Conservation (phyloP, 2,888 invertebrate species). For the Hanleya hanleyi region DNA sequence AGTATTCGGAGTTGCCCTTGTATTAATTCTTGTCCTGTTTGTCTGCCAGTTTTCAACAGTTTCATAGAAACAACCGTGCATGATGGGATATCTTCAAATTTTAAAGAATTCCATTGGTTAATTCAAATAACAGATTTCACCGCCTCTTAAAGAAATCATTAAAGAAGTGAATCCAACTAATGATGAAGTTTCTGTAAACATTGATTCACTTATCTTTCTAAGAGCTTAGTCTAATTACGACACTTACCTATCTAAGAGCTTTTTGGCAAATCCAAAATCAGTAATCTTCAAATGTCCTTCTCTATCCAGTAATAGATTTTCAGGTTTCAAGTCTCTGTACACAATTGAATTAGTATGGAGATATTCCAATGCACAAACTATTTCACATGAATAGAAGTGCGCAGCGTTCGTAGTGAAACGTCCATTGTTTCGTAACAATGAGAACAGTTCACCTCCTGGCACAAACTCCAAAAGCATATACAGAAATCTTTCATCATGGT, state of each 20-base stretch:
- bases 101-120: no score
- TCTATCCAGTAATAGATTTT: slow-evolving; percentile 92
- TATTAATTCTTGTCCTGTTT: no score
- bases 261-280: slow-evolving; percentile 98
- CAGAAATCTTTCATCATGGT: slow-evolving; percentile 90
- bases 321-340: slow-evolving; percentile 76
- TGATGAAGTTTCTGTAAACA: background rate
- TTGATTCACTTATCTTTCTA: background rate
- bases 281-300: slow-evolving; percentile 98
- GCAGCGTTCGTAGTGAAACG: slow-evolving; percentile 85
- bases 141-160: no score
- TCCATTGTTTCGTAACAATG: slow-evolving; percentile 93
- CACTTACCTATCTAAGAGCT: slow-evolving; percentile 85
- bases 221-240: background rate
- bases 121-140: no score
- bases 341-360: slow-evolving; percentile 83
- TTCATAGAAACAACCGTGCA: no score
- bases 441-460: slow-evolving; percentile 95
- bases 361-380: slow-evolving; percentile 94
- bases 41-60: no score
- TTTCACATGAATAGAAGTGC: slow-evolving; percentile 96
- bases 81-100: no score
- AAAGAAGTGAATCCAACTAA: no score
- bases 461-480: slow-evolving; percentile 99
- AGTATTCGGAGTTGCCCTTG: no score